These are phyloP conservation scores for Paraescarpia echinospica DNA, from an alignment of 1,140 invertebrate genomes.

Conservation along the genomic window DNA sequence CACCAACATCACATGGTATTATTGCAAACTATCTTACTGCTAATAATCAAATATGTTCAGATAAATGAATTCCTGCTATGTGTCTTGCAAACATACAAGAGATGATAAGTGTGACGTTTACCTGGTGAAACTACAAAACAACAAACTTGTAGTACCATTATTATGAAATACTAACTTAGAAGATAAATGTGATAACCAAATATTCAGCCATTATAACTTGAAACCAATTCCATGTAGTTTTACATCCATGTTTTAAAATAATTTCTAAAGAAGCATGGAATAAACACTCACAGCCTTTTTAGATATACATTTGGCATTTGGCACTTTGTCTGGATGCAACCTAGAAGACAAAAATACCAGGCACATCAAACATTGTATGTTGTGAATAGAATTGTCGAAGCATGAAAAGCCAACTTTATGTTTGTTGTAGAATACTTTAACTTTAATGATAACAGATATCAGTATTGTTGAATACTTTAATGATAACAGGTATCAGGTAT, in stretches of 20 bases:
- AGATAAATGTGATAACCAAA: background rate
- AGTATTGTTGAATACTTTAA: no score
- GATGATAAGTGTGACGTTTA: no score
- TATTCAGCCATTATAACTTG: background rate
- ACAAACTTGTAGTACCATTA: no score
- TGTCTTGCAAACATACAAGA: no score
- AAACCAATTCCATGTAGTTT: background rate
- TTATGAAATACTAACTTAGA: no score
- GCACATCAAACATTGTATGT: background rate
- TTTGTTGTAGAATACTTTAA: background rate
- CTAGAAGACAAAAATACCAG: constrained; percentile 35
- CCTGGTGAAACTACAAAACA: no score
- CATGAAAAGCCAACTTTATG: constrained; percentile 25
- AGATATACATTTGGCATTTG: constrained; percentile 51
- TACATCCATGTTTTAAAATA: background rate
- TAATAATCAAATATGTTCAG: no score
- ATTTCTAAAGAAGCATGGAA: background rate
- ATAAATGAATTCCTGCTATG: no score
- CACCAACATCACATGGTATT: background rate
- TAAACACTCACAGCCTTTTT: constrained; percentile 38
- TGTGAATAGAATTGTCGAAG: constrained; percentile 28
- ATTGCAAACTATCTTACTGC: no score
- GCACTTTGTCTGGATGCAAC: constrained; percentile 43
- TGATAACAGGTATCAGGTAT: no score
- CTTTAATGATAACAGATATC: no score